Conservation (phyloP, 1,140 invertebrate genomes). For the Apis dorsata region DNA sequence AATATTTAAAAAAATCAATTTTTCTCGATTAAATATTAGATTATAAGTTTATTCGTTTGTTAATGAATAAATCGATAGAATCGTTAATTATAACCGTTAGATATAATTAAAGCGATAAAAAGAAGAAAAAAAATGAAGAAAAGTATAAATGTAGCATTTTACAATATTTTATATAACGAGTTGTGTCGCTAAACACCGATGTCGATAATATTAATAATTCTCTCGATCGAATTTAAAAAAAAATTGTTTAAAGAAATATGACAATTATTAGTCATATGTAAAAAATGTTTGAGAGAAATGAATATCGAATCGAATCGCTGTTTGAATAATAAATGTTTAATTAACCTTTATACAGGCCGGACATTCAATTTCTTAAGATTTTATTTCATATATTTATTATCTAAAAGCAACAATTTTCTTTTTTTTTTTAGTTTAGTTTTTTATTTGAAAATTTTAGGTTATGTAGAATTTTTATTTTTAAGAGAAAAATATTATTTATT, state of each 20-base stretch:
- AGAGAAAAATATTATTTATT: too few relatives aligned
- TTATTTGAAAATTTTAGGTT: too few relatives aligned
- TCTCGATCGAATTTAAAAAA: neutral
- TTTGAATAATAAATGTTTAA: constrained; percentile 7
- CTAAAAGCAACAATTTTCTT: neutral
- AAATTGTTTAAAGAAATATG: neutral
- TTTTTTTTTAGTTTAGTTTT: too few relatives aligned
- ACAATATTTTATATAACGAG: constrained; percentile 13
- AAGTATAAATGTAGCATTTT: neutral
- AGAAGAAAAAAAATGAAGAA: too few relatives aligned
- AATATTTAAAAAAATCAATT: neutral
- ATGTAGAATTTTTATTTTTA: too few relatives aligned
- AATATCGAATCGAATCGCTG: neutral
- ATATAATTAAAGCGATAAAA: neutral
- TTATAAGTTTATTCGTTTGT: neutral
- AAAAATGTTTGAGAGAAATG: neutral
- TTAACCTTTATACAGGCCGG: neutral
- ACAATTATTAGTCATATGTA: neutral
- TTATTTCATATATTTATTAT: neutral
- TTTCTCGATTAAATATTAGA: neutral
- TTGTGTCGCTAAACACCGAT: neutral
- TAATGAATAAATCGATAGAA: neutral
- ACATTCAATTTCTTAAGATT: neutral
- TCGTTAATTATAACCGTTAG: neutral
- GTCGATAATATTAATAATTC: neutral